Conservation (phyloP, 1,140 invertebrate genomes). For the Drosophila repleta region DNA sequence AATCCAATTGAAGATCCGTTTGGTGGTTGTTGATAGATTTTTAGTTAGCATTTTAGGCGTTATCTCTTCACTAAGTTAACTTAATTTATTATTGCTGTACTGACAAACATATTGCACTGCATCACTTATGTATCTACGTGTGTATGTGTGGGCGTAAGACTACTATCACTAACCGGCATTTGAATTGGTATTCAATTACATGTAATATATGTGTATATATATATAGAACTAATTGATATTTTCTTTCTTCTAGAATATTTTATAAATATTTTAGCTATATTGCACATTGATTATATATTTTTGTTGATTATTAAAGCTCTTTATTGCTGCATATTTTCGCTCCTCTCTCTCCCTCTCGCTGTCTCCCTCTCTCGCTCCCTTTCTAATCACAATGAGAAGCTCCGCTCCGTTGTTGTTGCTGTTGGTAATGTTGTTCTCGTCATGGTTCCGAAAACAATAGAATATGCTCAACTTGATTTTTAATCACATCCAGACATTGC, state of each 20-base stretch:
- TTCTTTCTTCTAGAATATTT: slow-evolving; percentile 44
- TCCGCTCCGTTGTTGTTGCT: slow-evolving; percentile 7
- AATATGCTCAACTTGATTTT: slow-evolving; percentile 38
- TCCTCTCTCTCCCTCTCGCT: neutral
- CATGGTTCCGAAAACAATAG: slow-evolving; percentile 67
- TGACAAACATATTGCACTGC: slow-evolving; percentile 32
- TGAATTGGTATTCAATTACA: slow-evolving; percentile 47
- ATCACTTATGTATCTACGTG: neutral
- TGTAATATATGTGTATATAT: too few relatives aligned
- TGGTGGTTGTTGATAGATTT: slow-evolving; percentile 25
- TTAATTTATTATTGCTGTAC: slow-evolving; percentile 31
- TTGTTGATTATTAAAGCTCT: slow-evolving; percentile 52
- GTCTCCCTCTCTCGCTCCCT: too few relatives aligned
- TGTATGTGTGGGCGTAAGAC: slow-evolving; percentile 1
- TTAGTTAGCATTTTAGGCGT: slow-evolving; percentile 42
- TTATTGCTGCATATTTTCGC: slow-evolving; percentile 25
- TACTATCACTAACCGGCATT: slow-evolving; percentile 51
- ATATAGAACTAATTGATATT: slow-evolving; percentile 33
- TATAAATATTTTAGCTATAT: slow-evolving; percentile 49
- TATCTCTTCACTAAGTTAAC: slow-evolving; percentile 26
- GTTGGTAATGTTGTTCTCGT: slow-evolving; percentile 24
- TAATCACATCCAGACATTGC: slow-evolving; percentile 75
- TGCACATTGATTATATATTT: slow-evolving; percentile 58
- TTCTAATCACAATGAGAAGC: slow-evolving; percentile 25
- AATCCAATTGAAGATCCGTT: slow-evolving; percentile 47